Conservation (phyloP, 2,113 vertebrate genomes). For the Tichodroma muraria region DNA sequence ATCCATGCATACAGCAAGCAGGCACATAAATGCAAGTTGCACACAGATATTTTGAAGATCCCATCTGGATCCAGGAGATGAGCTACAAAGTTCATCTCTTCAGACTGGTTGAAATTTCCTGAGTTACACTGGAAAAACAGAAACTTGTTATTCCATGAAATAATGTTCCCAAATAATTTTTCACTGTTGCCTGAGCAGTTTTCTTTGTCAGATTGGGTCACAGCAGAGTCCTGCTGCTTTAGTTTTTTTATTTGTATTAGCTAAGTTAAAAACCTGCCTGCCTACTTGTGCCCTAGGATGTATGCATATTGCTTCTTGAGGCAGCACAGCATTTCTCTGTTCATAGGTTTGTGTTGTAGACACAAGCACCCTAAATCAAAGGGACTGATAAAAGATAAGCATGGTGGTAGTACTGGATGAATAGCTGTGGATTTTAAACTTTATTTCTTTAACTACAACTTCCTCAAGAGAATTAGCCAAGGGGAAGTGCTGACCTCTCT, state of each 20-base stretch:
- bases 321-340: not conserved
- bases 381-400: not conserved
- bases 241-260: not conserved
- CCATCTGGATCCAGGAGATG: not conserved
- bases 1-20: not conserved
- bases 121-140: not conserved
- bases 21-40: not conserved
- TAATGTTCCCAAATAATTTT: not conserved
- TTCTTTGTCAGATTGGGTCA: not conserved
- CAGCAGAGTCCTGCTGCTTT: not conserved
- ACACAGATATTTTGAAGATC: not conserved
- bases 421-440: not conserved
- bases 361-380: not conserved
- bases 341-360: not conserved
- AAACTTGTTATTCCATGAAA: not conserved
- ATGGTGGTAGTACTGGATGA: not conserved
- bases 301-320: not conserved
- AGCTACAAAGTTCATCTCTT: not conserved
- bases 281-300: not conserved
- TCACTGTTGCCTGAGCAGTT: not conserved
- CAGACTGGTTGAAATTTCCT: not conserved
- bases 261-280: not conserved
- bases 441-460: not conserved
- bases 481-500: not conserved
- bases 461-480: not conserved